These are phyloP conservation scores for Stichodactyla helianthus DNA, from an alignment of 64 coral and sea anemone species.

Conservation along the genomic window DNA sequence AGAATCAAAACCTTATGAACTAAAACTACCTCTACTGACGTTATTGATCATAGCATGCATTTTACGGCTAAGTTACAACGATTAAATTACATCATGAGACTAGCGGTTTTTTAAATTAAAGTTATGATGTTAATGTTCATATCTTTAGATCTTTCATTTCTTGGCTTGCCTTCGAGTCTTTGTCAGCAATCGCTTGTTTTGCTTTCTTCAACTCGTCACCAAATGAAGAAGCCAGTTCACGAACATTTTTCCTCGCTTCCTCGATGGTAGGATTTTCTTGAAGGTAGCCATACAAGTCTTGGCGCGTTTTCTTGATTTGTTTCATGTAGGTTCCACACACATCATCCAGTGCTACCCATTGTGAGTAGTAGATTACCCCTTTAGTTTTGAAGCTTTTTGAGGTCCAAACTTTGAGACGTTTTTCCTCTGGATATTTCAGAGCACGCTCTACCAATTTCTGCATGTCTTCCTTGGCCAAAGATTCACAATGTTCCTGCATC, in stretches of 20 bases:
- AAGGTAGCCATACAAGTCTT: slow-evolving; percentile 54
- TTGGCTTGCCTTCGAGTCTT: slow-evolving; percentile 24
- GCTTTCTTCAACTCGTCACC: slow-evolving; percentile 34
- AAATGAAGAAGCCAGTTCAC: slow-evolving; percentile 37
- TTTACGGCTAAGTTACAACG: too few species aligned
- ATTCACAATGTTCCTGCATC: slow-evolving; percentile 46
- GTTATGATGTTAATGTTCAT: too few species aligned
- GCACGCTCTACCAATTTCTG: slow-evolving; percentile 26
- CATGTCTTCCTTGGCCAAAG: slow-evolving; percentile 3
- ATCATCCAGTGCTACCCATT: slow-evolving; percentile 65
- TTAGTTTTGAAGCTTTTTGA: slow-evolving; percentile 35
- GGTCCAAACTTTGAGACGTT: slow-evolving; percentile 53
- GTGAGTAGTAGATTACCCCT: slow-evolving; percentile 44
- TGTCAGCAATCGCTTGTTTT: slow-evolving; percentile 21
- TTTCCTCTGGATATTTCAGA: slow-evolving; percentile 37
- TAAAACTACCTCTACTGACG: too few species aligned
- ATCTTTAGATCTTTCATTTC: background rate
- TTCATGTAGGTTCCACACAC: slow-evolving; percentile 57
- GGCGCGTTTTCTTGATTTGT: slow-evolving; percentile 53
- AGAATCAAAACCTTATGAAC: too few species aligned
- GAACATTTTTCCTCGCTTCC: slow-evolving; percentile 37
- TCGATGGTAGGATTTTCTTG: slow-evolving; percentile 57
- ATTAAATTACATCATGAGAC: too few species aligned
- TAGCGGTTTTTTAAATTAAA: too few species aligned
- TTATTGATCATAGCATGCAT: too few species aligned